Conservation (phyloP, 2,888 invertebrate genomes). For the Metallyticus violacea region DNA sequence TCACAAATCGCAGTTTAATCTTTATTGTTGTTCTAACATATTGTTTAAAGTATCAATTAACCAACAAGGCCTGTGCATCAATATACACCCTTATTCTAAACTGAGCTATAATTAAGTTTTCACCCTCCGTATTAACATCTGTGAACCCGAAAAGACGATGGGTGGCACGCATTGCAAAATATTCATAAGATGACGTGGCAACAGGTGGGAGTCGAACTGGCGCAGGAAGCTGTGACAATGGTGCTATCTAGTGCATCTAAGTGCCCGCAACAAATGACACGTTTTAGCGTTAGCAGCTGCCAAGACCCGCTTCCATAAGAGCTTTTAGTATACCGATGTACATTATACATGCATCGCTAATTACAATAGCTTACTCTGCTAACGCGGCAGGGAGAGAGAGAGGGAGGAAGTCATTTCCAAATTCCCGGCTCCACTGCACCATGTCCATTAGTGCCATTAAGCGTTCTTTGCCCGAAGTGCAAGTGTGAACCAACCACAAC, state of each 20-base stretch:
- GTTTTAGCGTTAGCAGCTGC: background rate
- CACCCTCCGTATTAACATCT: too few species aligned
- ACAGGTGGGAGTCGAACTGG: slow-evolving; percentile 13
- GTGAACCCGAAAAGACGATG: background rate
- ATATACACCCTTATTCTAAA: too few species aligned
- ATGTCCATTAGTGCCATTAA: background rate
- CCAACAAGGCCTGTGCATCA: too few species aligned
- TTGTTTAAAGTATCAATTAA: too few species aligned
- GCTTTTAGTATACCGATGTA: background rate
- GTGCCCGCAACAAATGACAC: slow-evolving; percentile 9
- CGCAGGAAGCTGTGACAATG: background rate
- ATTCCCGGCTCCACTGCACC: background rate
- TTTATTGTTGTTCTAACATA: too few species aligned
- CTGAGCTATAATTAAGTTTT: too few species aligned
- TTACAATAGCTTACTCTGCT: background rate
- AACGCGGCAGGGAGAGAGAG: background rate
- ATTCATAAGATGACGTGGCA: background rate
- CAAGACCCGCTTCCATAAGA: background rate
- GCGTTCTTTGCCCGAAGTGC: background rate
- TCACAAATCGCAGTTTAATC: too few species aligned
- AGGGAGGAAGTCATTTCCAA: background rate
- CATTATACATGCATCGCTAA: slow-evolving; percentile 10
- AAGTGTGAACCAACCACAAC: background rate
- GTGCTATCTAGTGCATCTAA: background rate
- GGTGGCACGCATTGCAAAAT: background rate